Percentiles rank a stretch among this genome's conserved stretches.
Evolutionary conservation across 2,113 vertebrate species (phyloP).

Genomic region (Vulpes lagopus): DNA sequence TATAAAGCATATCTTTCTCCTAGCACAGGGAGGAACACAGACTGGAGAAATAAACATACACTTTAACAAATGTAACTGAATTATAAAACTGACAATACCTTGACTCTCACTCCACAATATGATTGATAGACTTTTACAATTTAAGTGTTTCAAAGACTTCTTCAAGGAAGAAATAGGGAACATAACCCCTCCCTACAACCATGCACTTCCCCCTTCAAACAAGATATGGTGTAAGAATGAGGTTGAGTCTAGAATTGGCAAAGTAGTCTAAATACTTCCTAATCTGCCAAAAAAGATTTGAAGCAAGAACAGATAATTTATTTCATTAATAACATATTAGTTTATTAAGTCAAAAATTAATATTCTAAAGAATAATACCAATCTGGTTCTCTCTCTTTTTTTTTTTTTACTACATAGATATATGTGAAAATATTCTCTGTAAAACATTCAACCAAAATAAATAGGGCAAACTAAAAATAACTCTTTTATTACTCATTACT

Average conservation of each 20-base stretch:
- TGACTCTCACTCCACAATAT: not conserved
- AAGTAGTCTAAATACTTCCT: not conserved
- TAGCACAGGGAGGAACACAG: not conserved
- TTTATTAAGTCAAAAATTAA: not conserved
- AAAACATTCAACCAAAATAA: not conserved
- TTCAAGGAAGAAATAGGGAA: not conserved
- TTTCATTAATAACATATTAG: not conserved
- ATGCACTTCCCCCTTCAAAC: not conserved
- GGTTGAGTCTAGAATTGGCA: not conserved
- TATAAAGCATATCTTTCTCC: not conserved
- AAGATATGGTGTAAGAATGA: not conserved
- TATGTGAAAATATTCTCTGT: not conserved
- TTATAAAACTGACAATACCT: not conserved
- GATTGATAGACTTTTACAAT: not conserved
- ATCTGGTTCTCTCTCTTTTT: not conserved
- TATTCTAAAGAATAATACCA: not conserved
- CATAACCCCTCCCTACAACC: not conserved
- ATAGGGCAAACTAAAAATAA: not conserved
- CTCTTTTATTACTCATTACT: not conserved
- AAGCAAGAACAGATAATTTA: not conserved
- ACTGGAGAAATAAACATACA: not conserved
- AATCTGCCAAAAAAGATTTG: not conserved
- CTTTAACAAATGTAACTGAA: not conserved
- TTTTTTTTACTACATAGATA: not conserved
- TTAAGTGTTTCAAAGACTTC: not conserved